Conservation (phyloP, 2,888 invertebrate genomes). For the Eristalis pertinax region DNA sequence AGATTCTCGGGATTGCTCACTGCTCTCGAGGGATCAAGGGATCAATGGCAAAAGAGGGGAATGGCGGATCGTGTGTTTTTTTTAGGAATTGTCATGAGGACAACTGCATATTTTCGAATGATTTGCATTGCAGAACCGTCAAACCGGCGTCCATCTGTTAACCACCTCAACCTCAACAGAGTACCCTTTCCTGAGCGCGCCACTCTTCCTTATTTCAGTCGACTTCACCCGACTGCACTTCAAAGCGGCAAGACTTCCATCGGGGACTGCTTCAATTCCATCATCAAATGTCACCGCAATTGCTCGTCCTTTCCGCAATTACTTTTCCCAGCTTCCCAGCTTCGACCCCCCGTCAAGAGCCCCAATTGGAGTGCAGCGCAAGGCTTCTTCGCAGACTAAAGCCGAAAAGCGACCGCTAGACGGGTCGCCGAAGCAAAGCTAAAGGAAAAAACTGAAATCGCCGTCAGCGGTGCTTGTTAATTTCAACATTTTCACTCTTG, state of each 20-base stretch:
- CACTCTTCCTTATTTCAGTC: not conserved
- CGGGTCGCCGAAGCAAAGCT: not conserved
- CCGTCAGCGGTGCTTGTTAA: slow-evolving; percentile 27
- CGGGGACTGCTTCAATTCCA: not conserved
- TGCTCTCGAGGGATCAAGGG: not conserved
- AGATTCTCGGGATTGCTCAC: not conserved
- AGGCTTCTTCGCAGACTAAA: not conserved
- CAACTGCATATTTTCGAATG: too few relatives aligned
- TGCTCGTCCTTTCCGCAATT: not conserved
- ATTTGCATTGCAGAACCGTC: too few relatives aligned
- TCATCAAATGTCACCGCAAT: not conserved
- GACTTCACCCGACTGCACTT: not conserved
- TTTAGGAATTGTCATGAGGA: too few relatives aligned
- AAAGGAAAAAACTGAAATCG: not conserved
- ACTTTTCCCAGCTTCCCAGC: not conserved
- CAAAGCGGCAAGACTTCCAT: not conserved
- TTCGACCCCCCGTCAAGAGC: not conserved
- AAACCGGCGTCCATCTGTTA: too few relatives aligned
- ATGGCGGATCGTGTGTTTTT: too few relatives aligned
- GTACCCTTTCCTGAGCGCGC: not conserved
- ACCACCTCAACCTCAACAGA: not conserved
- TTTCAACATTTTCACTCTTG: slow-evolving; percentile 57
- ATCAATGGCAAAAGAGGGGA: not conserved
- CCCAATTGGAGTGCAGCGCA: not conserved
- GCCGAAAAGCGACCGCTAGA: not conserved